These are phyloP conservation scores for Selenia dentaria DNA, from an alignment of 2,888 invertebrate species.

Conservation along the genomic window DNA sequence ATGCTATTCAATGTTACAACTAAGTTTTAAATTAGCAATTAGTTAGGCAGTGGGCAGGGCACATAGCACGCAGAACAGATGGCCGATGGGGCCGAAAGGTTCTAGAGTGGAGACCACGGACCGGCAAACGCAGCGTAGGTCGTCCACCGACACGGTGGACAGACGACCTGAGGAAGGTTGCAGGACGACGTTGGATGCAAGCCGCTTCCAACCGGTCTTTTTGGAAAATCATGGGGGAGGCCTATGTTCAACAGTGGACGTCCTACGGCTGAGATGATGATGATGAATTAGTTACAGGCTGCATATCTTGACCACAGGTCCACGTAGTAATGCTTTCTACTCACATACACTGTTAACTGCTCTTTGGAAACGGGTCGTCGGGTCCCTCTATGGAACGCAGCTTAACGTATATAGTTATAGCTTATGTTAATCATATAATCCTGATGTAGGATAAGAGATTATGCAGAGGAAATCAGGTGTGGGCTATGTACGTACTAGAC, in stretches of 20 bases:
- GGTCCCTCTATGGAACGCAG: neutral
- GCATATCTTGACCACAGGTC: conserved; percentile 6
- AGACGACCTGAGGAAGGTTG: too few species aligned
- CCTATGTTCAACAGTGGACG: too few species aligned
- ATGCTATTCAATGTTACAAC: neutral
- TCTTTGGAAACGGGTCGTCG: conserved; percentile 1
- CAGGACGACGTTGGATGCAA: too few species aligned
- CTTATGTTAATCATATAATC: conserved; percentile 19
- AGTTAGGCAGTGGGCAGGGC: too few species aligned
- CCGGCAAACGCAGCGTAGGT: too few species aligned
- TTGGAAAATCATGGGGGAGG: too few species aligned
- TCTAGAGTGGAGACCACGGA: too few species aligned
- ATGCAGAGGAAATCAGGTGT: conserved; percentile 1
- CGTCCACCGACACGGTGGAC: too few species aligned
- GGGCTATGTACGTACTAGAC: neutral
- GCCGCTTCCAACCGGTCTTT: too few species aligned
- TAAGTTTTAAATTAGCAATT: neutral
- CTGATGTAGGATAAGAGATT: conserved; percentile 4
- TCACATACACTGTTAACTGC: neutral
- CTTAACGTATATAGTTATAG: conserved; percentile 2
- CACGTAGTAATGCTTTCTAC: neutral
- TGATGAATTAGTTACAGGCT: conserved; percentile 4
- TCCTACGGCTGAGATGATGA: too few species aligned
- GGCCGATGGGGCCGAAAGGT: too few species aligned
- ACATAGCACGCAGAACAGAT: too few species aligned